These are phyloP conservation scores for Platichthys stellatus DNA, from an alignment of 2,113 vertebrate species.

Conservation along the genomic window DNA sequence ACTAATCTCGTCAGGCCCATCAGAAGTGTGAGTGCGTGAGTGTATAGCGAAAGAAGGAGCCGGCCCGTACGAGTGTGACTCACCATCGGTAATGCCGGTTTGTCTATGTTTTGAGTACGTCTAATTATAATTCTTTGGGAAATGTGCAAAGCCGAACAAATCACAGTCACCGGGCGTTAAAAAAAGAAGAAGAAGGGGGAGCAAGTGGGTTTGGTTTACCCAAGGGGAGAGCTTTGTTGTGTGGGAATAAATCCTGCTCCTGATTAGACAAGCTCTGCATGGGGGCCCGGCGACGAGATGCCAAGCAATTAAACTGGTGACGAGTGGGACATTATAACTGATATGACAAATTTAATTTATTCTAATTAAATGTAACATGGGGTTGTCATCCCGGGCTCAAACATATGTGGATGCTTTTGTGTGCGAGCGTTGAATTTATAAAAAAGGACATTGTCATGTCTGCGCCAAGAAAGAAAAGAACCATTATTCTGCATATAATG, in stretches of 20 bases:
- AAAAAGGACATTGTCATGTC: neutral
- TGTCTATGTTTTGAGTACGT: conserved; percentile 31
- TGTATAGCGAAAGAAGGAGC: neutral
- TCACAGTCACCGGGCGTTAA: conserved; percentile 42
- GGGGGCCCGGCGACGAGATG: conserved; percentile 15
- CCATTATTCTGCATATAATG: neutral
- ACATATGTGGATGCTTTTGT: neutral
- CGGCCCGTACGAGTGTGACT: conserved; percentile 20
- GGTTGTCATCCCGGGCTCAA: neutral
- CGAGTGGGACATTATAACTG: conserved; percentile 30
- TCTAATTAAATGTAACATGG: conserved; percentile 22
- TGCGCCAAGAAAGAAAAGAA: neutral
- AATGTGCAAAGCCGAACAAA: conserved; percentile 49
- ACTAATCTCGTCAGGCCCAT: conserved; percentile 38
- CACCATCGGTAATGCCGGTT: conserved; percentile 23
- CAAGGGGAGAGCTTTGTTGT: conserved; percentile 54
- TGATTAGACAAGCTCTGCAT: conserved; percentile 53
- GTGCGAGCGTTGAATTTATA: neutral
- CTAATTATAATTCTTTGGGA: conserved; percentile 41
- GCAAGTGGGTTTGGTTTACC: conserved; percentile 36
- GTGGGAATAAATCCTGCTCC: conserved; percentile 48
- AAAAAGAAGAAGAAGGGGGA: neutral
- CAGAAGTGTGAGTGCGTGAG: neutral
- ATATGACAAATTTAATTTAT: conserved; percentile 42
- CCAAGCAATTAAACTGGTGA: conserved; percentile 38